These are phyloP conservation scores for Antheraea mylitta DNA, from an alignment of 1,140 invertebrate species.

Conservation along the genomic window DNA sequence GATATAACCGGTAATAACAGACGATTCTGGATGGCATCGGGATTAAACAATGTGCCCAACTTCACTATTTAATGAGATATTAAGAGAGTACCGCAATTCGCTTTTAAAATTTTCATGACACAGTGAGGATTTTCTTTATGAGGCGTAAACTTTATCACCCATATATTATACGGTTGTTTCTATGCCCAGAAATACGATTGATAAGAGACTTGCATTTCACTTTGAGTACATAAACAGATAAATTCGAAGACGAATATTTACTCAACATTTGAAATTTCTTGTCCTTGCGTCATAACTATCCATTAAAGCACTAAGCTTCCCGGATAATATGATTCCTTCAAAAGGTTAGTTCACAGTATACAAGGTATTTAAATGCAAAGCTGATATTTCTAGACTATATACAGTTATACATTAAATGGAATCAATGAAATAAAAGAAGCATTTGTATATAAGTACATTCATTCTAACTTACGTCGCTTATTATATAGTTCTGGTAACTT, in stretches of 20 bases:
- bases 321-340: too few species aligned
- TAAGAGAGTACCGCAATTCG: slow-evolving; percentile 6
- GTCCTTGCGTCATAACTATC: too few species aligned
- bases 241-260: not conserved
- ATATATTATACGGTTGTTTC: slow-evolving; percentile 1
- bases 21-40: slow-evolving; percentile 46
- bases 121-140: slow-evolving; percentile 1
- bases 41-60: slow-evolving; percentile 57
- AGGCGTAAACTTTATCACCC: not conserved
- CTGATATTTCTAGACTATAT: too few species aligned
- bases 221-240: not conserved
- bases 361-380: too few species aligned
- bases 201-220: not conserved
- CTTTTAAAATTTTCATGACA: slow-evolving; percentile 16
- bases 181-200: not conserved
- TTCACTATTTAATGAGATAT: slow-evolving; percentile 52
- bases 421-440: too few species aligned
- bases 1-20: slow-evolving; percentile 57
- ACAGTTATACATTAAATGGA: too few species aligned
- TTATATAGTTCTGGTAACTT: too few species aligned
- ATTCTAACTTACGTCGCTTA: too few species aligned
- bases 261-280: not conserved
- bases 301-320: too few species aligned
- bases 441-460: too few species aligned
- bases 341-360: too few species aligned